Base-by-base conservation (phyloP, 2,113 vertebrate genomes). In the Phylloscopus trochiloides region DNA sequence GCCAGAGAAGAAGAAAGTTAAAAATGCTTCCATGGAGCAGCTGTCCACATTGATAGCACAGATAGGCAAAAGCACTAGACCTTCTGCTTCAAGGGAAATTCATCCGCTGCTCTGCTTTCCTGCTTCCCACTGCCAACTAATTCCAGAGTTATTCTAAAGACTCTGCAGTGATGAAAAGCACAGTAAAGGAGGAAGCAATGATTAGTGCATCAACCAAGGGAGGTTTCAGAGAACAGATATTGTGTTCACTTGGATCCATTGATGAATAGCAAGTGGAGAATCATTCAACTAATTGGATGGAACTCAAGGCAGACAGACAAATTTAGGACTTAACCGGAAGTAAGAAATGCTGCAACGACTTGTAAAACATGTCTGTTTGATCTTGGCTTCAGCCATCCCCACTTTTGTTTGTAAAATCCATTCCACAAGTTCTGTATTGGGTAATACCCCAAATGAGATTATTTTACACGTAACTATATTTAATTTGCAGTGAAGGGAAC, bases 401-500 rank as follows among this genome's bases (percentile, higher is more conserved):
- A 50, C 59, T 61, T 86, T 20, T 84, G 17, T 31, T 59, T 57
- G 31, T 88, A 67, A 96, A 90, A 92, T 52, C 38, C 45, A 78
- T 88, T 92, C 90, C 65, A 61, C n/a, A 55, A 77, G 14, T 63
- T 86, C 85, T 71, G 32, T 17, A 32, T 29, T 59, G 31, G 55
- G 40, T 88, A 83, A 72, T 93, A 88, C 87, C 79, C 82, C 59
- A 90, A 80, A 92, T 38, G 55, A 95, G 71, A 81, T 95, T 90
- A 77, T 94, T 96, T 94, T 93, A 92, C 78, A 92, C 78, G 52
- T 57, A 81, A 63, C 72, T 63, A 77, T 68, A 94, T 96, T 94
- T 96, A 92, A 93, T 84, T 95, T 95, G 63, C 36, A 68, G 72
- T 59, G 43, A 88, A 79, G 43, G 79, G 43, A 95, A 91, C 82